These are phyloP conservation scores for Dendrolimus punctatus DNA, from an alignment of 1,140 invertebrate genomes.

Conservation along the genomic window DNA sequence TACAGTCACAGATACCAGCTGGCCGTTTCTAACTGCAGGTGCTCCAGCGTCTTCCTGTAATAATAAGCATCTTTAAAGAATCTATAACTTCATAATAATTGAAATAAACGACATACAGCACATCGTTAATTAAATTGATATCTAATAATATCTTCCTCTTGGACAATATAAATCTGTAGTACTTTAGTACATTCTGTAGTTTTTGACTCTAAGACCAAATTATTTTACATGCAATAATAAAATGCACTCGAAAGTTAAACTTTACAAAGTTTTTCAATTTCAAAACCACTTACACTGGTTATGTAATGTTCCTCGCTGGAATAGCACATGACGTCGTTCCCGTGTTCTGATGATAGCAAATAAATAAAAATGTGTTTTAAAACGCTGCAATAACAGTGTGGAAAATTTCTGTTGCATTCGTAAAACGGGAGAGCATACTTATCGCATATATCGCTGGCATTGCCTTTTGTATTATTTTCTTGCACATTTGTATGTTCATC, in stretches of 20 bases:
- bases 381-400: neutral
- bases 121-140: too few relatives aligned
- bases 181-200: too few relatives aligned
- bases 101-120: too few relatives aligned
- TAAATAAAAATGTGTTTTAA: neutral
- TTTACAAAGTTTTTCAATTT: neutral
- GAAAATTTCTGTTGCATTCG: too few relatives aligned
- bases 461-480: slow-evolving; percentile 17
- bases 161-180: too few relatives aligned
- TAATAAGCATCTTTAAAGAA: neutral
- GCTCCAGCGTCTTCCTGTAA: slow-evolving; percentile 36
- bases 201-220: too few relatives aligned
- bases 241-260: too few relatives aligned
- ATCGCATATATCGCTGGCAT: slow-evolving; percentile 14
- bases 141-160: too few relatives aligned
- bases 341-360: slow-evolving; percentile 15
- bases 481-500: slow-evolving; percentile 23
- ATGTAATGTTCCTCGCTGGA: slow-evolving; percentile 27
- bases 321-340: slow-evolving; percentile 27
- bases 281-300: slow-evolving; percentile 20
- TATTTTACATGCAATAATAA: too few relatives aligned
- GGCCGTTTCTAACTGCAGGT: slow-evolving; percentile 27
- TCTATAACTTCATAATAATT: too few relatives aligned
- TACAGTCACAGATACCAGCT: slow-evolving; percentile 35
- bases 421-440: slow-evolving; percentile 14